Conservation (phyloP, 2,797 vertebrate species). For the Pseudochromis fuscus region DNA sequence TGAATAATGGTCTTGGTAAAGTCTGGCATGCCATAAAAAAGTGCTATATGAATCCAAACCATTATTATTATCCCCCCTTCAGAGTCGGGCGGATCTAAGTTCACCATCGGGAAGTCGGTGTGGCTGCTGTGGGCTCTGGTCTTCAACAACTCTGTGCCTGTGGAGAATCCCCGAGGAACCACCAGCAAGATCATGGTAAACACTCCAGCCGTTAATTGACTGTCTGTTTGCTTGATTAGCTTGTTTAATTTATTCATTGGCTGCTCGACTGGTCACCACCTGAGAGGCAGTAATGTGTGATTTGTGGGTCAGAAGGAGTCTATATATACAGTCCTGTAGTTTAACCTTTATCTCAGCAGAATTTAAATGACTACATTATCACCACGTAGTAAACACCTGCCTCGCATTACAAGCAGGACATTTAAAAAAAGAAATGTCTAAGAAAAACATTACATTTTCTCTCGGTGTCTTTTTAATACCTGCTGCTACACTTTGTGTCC, state of each 20-base stretch:
- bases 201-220: neutral
- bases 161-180: constrained; percentile 94
- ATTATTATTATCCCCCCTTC: no score
- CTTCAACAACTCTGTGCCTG: constrained; percentile 97
- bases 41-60: no score
- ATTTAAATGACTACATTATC: neutral
- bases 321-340: neutral
- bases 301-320: neutral
- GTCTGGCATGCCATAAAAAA: no score
- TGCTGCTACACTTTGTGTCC: constrained; percentile 26
- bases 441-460: no score
- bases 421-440: no score
- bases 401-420: no score
- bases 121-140: constrained; percentile 96
- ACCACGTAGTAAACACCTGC: no score
- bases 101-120: constrained; percentile 95
- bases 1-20: no score
- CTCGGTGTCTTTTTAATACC: constrained; percentile 33
- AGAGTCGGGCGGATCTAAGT: constrained; percentile 92
- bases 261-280: neutral
- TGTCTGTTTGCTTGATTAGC: neutral
- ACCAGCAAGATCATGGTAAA: constrained; percentile 97
- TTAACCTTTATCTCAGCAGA: neutral
- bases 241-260: neutral
- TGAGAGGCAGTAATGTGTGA: accelerated